Conservation (phyloP, 92 coral and sea anemone genomes). For the Palythoa grandiflora region DNA sequence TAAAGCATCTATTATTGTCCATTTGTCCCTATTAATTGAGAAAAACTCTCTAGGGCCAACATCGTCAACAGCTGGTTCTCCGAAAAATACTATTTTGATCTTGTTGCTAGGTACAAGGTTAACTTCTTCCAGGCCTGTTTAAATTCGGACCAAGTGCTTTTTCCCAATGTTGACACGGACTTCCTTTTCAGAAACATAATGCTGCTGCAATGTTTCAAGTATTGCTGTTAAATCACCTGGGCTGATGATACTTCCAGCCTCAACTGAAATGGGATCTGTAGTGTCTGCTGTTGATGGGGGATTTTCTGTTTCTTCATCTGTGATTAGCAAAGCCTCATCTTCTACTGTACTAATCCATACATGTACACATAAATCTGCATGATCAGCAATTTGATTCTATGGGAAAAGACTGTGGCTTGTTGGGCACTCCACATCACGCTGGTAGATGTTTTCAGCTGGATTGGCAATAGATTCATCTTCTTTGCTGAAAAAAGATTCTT, state of each 20-base stretch:
- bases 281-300: not conserved
- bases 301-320: not conserved
- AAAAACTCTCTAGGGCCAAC: too few relatives aligned
- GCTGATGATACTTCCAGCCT: constrained; percentile 4
- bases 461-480: constrained; percentile 16
- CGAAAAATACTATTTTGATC: too few relatives aligned
- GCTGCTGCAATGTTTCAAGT: not conserved
- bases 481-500: constrained; percentile 21
- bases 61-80: too few relatives aligned
- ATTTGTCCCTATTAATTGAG: not conserved
- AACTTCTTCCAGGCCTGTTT: too few relatives aligned
- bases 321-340: constrained; percentile 31
- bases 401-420: constrained; percentile 41
- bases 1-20: not conserved
- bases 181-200: not conserved
- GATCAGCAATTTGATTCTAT: constrained; percentile 48
- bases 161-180: not conserved
- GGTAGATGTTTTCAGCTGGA: constrained; percentile 17
- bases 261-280: not conserved
- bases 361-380: constrained; percentile 54
- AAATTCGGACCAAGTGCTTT: too few relatives aligned
- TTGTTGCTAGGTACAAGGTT: too few relatives aligned
- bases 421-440: constrained; percentile 34
- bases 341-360: constrained; percentile 47
- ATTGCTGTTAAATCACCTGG: not conserved